A percentile compares a stretch with the other conserved stretches of the same genome.
phyloP scores from a whole-genome alignment of 2,113 vertebrate species.

The Verasper variegatus region DNA sequence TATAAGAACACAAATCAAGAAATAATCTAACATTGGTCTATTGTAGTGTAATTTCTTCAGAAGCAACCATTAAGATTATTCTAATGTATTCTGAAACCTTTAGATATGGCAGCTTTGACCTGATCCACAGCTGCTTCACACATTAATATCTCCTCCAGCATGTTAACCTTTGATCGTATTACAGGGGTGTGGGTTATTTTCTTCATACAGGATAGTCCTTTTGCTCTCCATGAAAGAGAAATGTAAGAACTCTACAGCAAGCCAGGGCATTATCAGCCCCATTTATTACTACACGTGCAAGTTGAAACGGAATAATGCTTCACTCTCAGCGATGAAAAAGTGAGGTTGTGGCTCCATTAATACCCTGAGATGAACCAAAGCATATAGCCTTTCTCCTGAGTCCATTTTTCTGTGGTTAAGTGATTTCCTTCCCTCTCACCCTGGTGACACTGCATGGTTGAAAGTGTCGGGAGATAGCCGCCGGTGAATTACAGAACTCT shows the following conservation, averaged over 20 bases:
- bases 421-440: conserved; percentile 41
- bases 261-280: conserved; percentile 34
- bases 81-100: conserved; percentile 3
- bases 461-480: conserved; percentile 23
- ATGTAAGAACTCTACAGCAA: conserved; percentile 18
- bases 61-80: neutral
- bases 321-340: conserved; percentile 56
- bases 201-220: conserved; percentile 30
- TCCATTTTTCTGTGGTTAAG: conserved; percentile 68
- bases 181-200: conserved; percentile 31
- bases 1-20: too few relatives aligned
- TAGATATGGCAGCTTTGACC: neutral
- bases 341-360: conserved; percentile 64
- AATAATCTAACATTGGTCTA: too few relatives aligned
- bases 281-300: conserved; percentile 55
- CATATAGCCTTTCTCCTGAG: conserved; percentile 48
- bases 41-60: neutral
- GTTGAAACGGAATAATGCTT: conserved; percentile 47
- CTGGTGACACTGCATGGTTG: conserved; percentile 43
- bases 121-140: neutral
- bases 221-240: conserved; percentile 2
- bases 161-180: conserved; percentile 29
- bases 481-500: conserved; percentile 45
- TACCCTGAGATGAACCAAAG: conserved; percentile 61
- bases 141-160: conserved; percentile 6